Evolutionary conservation across 2,888 invertebrate species (phyloP).

Genomic region (Sinopyrophorus schimmeli): DNA sequence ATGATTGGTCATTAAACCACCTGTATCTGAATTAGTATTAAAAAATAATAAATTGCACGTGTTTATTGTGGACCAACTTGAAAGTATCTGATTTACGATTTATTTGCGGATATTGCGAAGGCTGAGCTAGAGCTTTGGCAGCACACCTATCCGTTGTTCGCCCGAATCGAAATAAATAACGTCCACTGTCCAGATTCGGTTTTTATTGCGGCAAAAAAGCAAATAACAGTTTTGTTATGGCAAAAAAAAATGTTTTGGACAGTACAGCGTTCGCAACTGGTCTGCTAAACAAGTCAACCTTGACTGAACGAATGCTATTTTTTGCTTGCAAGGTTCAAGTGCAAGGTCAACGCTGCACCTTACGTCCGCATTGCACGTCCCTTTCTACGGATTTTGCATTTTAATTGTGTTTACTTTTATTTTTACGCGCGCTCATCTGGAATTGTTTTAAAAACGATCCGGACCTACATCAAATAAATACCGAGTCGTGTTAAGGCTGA

Average conservation of each 20-base stretch:
- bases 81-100: constrained; percentile 11
- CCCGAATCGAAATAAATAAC: constrained; percentile 12
- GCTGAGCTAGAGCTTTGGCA: constrained; percentile 3
- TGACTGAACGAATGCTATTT: constrained; percentile 38
- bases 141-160: constrained; percentile 9
- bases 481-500: too few species aligned
- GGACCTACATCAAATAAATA: too few species aligned
- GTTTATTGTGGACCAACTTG: too few species aligned
- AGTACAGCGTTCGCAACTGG: too few species aligned
- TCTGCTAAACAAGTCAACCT: constrained; percentile 40
- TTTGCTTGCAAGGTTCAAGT: constrained; percentile 47
- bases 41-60: too few species aligned
- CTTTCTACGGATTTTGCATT: constrained; percentile 20
- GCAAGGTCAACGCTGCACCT: constrained; percentile 45
- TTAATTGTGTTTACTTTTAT: constrained; percentile 15
- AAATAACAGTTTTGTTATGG: constrained; percentile 40
- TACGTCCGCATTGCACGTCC: constrained; percentile 31
- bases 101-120: constrained; percentile 12
- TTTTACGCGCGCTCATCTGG: too few species aligned
- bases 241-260: constrained; percentile 34
- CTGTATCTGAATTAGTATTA: too few species aligned
- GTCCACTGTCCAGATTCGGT: too few species aligned
- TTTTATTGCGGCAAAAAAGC: constrained; percentile 20
- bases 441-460: too few species aligned
- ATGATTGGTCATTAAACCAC: not conserved